Evolutionary conservation across 2,888 invertebrate genomes (phyloP).

Genomic region (Volucella inanis): DNA sequence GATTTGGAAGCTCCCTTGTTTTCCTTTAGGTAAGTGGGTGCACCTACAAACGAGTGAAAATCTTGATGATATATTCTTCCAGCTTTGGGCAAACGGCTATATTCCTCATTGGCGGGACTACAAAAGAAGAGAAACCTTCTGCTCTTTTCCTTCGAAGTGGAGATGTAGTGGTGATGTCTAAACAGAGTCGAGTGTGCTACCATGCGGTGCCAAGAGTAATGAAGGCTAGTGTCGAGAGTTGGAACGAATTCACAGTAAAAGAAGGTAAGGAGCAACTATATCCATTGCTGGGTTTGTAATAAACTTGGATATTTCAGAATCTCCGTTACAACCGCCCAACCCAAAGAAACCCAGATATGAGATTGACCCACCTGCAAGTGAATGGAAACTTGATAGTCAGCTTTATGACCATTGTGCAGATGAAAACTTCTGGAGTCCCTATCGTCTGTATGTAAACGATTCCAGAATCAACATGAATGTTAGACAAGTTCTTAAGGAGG

Average conservation of each 20-base stretch:
- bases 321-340: constrained; percentile 40
- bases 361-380: constrained; percentile 18
- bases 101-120: constrained; percentile 94
- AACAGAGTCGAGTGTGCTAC: constrained; percentile 91
- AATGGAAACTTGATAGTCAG: constrained; percentile 74
- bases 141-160: constrained; percentile 93
- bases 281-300: not conserved
- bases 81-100: constrained; percentile 98
- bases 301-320: constrained; percentile 15
- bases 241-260: constrained; percentile 82
- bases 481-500: constrained; percentile 91
- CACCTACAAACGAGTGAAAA: not conserved
- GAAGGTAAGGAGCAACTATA: constrained; percentile 62
- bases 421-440: constrained; percentile 84
- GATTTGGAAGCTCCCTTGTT: constrained; percentile 94
- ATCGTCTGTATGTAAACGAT: constrained; percentile 86
- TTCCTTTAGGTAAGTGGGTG: constrained; percentile 89
- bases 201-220: constrained; percentile 97
- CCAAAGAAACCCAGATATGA: constrained; percentile 60
- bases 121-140: constrained; percentile 87
- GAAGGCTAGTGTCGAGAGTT: constrained; percentile 83
- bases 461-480: constrained; percentile 97
- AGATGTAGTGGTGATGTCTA: constrained; percentile 95
- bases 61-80: constrained; percentile 16
- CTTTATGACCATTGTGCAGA: constrained; percentile 80